Evolutionary conservation across 2,797 vertebrate genomes (phyloP), one percentile per base, ranked within the genome.

Genomic region (Telmatherina bonti): DNA sequence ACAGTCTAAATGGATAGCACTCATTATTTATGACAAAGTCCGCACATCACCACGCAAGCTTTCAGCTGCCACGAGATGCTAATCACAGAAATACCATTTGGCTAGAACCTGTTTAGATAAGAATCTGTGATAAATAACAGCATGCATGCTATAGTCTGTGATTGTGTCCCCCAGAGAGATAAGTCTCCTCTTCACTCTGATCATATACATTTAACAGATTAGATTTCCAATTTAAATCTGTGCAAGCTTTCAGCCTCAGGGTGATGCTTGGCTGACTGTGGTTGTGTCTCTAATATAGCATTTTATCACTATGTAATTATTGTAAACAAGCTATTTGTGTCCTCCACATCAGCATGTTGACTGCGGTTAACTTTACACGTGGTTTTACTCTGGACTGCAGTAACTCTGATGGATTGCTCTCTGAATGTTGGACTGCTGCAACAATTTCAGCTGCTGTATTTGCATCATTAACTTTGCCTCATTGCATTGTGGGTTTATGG

Each of bases 11-110:
- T 90, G 77, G 77, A 91, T 88, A 82, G 56, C 67, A 65, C 72
- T 81, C 84, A 80, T 92, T 90, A 89, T 89, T 90, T 87, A 89
- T 77, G 77, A 85, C 30, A 62, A 62, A 35, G 77, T 88, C 88
- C 81, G 76, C 84, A 83, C 68, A 71, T 84, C 78, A 76, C 41
- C 43, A 18, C 51, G 41, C 43, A 11, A 76, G 75, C 83, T 81
- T 85, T 83, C 85, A 77, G 72, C 83, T 60, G 71, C 71, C 80
- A 62, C 62, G 26, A 74, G 76, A 86, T 89, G 85, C 68, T 79
- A 86, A 89, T 88, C 71, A 45, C 72, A 53, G 59, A 67, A 74
- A 84, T 72, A 65, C 67, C 72, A 71, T 85, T 83, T 60, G 60
- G 78, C 59, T 54, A 63, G 59, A 84, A 67, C 59, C 74, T 61